These are phyloP conservation scores for Entomyzon cyanotis DNA, from an alignment of 2,113 vertebrate genomes.

Conservation along the genomic window DNA sequence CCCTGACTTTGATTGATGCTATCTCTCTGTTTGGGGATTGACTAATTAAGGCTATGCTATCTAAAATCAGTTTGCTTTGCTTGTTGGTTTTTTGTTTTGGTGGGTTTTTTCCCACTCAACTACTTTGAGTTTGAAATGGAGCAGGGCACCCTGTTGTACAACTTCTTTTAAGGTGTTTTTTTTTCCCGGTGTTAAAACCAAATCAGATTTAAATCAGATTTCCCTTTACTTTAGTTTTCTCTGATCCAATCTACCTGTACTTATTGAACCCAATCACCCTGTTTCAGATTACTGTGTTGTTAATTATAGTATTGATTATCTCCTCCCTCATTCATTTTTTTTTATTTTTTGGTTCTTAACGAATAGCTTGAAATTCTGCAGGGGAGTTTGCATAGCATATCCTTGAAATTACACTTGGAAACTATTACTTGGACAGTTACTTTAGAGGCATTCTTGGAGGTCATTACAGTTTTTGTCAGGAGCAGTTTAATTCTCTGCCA, in stretches of 20 bases:
- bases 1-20: constrained; percentile 41
- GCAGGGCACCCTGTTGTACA: background rate
- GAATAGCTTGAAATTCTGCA: background rate
- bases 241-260: background rate
- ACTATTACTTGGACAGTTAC: constrained; percentile 37
- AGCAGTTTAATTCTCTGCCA: constrained; percentile 66
- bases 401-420: constrained; percentile 42
- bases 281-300: background rate
- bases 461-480: constrained; percentile 66
- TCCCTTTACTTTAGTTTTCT: background rate
- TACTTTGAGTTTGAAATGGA: constrained; percentile 8
- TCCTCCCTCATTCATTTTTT: background rate
- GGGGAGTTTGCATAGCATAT: background rate
- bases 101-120: background rate
- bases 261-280: background rate
- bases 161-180: background rate
- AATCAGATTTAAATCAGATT: background rate
- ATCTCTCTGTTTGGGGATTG: constrained; percentile 15
- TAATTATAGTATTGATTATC: constrained; percentile 10
- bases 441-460: constrained; percentile 36
- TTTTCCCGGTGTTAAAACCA: background rate
- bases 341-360: background rate
- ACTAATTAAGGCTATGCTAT: constrained; percentile 41
- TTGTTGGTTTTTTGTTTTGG: background rate
- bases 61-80: constrained; percentile 34